Evolutionary conservation across 2,888 invertebrate species (phyloP), one percentile per base, ranked within the genome.

Genomic region (Octonoba sinensis): DNA sequence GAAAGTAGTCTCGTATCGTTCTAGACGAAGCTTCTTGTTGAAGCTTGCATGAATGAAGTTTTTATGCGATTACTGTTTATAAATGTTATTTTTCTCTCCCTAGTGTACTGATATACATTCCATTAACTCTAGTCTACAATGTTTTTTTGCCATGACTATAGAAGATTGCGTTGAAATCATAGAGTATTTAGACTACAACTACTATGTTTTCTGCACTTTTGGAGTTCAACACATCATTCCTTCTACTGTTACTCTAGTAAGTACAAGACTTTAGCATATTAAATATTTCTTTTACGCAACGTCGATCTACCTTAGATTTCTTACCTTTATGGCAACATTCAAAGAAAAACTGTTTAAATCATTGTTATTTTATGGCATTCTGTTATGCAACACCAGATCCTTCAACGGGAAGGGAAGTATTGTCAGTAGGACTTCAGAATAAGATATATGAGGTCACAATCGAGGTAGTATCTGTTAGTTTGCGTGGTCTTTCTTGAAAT

Each of bases 101-200:
- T 59, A 84, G 84, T 84, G 84, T 47, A 77, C 59, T 1, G 79
- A 79, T 24, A 83, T 84, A 3, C 83, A 85, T 27, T 12, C 36
- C 27, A 15, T 84, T 13, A 79, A 83, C 57, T 20, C 51, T 15
- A 81, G 71, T 18, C 36, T 71, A 6, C 85, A 86, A 20, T 89
- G 89, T 85, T n/a, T 84, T 6, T 89, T 89, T 86, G 87, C 89
- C 4, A 86, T 85, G 36, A 83, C 82, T 3, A 87, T 87, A 15
- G 86, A 86, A 22, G 88, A 87, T 83, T 89, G 89, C 84, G 85
- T 86, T n/a, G 86, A 87, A 16, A 87, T 87, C 27, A 87, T 89
- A 36, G 89, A 89, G 0, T 88, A 88, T 72, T 84, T 89, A 8
- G 87, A 89, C 84, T 89, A 89, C 85, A 87, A 87, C 3, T 62